phyloP scores from a whole-genome alignment of 2,797 vertebrate species.

The Gymnocypris eckloni region DNA sequence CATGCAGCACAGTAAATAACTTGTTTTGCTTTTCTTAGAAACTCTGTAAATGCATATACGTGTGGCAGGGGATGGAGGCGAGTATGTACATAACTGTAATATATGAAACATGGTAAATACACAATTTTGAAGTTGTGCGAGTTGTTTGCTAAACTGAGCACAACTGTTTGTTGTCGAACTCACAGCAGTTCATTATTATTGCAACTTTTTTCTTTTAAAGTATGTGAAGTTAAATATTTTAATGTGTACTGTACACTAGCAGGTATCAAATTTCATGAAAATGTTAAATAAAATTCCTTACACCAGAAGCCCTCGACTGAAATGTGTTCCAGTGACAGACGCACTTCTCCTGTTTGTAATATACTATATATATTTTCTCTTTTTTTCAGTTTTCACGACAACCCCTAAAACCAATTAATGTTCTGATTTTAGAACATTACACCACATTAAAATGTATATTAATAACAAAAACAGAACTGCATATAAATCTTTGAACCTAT shows the following conservation, averaged over 20 bases:
- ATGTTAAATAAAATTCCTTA: slow-evolving; percentile 53
- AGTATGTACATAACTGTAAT: slow-evolving; percentile 40
- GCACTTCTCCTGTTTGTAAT: neutral
- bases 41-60: neutral
- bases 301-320: slow-evolving; percentile 32
- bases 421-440: neutral
- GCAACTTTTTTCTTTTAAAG: slow-evolving; percentile 28
- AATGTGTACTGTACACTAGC: slow-evolving; percentile 55
- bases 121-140: neutral
- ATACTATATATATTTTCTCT: neutral
- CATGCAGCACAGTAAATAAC: too few species aligned
- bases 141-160: slow-evolving; percentile 15
- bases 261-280: slow-evolving; percentile 39
- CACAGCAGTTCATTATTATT: neutral
- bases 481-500: neutral
- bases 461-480: neutral
- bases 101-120: neutral
- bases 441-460: neutral
- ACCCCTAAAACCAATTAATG: neutral
- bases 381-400: neutral
- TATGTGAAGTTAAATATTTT: slow-evolving; percentile 53
- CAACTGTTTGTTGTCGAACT: slow-evolving; percentile 11
- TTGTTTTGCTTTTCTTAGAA: neutral
- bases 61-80: slow-evolving; percentile 14
- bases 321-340: slow-evolving; percentile 3